These are phyloP conservation scores for Andrena fulva DNA, from an alignment of 2,888 invertebrate genomes.

Conservation along the genomic window DNA sequence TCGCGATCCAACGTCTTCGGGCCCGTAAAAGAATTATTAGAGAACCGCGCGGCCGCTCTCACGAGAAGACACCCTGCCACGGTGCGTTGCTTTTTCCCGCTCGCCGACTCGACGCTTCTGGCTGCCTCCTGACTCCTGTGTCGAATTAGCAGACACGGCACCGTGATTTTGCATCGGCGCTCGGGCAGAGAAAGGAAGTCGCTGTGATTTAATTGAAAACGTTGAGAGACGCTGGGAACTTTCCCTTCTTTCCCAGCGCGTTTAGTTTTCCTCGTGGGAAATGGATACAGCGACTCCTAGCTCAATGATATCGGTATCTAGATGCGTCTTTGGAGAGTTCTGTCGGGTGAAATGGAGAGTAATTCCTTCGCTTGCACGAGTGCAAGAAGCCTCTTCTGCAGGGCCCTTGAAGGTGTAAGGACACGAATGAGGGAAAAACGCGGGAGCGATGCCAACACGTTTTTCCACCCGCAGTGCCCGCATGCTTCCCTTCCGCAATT, in stretches of 20 bases:
- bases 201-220: too few species aligned
- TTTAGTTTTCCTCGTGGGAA: too few species aligned
- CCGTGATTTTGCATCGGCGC: not conserved
- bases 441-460: slow-evolving; percentile 49
- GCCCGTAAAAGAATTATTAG: slow-evolving; percentile 65
- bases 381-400: not conserved
- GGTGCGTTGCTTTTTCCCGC: not conserved
- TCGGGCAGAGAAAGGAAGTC: too few species aligned
- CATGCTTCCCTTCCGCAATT: slow-evolving; percentile 63
- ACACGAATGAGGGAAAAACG: slow-evolving; percentile 30
- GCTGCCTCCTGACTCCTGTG: not conserved
- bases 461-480: slow-evolving; percentile 53
- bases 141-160: slow-evolving; percentile 5
- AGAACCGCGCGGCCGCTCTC: slow-evolving; percentile 33
- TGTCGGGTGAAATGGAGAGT: not conserved
- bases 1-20: slow-evolving; percentile 72
- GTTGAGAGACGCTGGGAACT: too few species aligned
- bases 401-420: slow-evolving; percentile 39
- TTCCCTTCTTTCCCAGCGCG: too few species aligned
- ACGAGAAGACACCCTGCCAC: slow-evolving; percentile 21
- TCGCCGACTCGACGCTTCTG: not conserved
- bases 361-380: not conserved
- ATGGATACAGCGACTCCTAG: too few species aligned
- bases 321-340: not conserved
- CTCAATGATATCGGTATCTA: not conserved